phyloP scores from a whole-genome alignment of 2,888 invertebrate species.

The Tachina lurida region DNA sequence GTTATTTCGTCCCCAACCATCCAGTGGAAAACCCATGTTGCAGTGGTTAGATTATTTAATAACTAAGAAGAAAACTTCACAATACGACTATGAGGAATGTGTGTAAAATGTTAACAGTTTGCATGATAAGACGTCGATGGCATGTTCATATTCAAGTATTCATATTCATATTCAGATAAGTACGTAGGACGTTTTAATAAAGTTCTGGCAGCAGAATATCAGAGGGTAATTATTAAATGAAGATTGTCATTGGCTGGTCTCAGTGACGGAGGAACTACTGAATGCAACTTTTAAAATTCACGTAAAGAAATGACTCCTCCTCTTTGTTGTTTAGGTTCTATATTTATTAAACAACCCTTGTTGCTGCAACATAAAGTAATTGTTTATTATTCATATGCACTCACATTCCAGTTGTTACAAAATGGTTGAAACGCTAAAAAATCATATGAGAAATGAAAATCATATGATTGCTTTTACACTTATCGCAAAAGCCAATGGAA shows the following conservation, averaged over 20 bases:
- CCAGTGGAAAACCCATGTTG: conserved; percentile 27
- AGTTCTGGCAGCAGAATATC: conserved; percentile 5
- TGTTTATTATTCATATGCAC: background rate
- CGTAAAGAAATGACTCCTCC: conserved; percentile 38
- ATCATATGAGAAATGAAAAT: too few species aligned
- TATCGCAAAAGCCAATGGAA: too few species aligned
- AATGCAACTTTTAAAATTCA: background rate
- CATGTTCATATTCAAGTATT: conserved; percentile 19
- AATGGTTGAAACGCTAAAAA: too few species aligned
- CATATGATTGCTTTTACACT: too few species aligned
- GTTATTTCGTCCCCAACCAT: conserved; percentile 61
- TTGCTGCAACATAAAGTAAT: background rate
- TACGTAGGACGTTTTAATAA: conserved; percentile 33
- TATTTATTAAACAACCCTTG: conserved; percentile 54
- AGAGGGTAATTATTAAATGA: background rate
- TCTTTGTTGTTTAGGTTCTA: conserved; percentile 8
- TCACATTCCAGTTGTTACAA: background rate
- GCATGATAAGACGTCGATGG: conserved; percentile 65
- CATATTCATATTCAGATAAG: conserved; percentile 10
- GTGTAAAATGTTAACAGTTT: conserved; percentile 71
- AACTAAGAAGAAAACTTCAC: conserved; percentile 61
- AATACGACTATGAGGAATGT: conserved; percentile 62
- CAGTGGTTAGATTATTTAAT: conserved; percentile 62
- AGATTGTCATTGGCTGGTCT: conserved; percentile 26
- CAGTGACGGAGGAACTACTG: background rate